Conservation (phyloP, 1,140 invertebrate species). For the Drosophila navojoa region DNA sequence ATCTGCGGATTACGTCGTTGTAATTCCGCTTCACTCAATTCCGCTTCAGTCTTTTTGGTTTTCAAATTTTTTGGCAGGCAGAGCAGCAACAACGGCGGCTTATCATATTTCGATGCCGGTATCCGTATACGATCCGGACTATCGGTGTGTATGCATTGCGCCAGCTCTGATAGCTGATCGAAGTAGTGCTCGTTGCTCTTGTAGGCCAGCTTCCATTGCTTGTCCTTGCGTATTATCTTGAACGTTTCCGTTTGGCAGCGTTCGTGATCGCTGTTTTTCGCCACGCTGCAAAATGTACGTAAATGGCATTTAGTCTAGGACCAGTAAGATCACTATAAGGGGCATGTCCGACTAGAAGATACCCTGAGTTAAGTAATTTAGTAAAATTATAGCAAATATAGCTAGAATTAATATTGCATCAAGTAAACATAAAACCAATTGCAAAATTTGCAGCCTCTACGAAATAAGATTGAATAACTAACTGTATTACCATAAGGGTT, state of each 20-base stretch:
- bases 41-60: conserved; percentile 79
- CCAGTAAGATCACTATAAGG: too few species aligned
- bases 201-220: conserved; percentile 63
- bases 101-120: conserved; percentile 93
- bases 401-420: too few species aligned
- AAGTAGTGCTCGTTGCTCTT: conserved; percentile 49
- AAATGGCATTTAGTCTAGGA: neutral
- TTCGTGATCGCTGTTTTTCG: conserved; percentile 49
- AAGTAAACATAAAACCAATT: too few species aligned
- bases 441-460: too few species aligned
- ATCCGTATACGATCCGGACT: conserved; percentile 85
- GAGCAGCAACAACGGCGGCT: conserved; percentile 88
- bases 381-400: too few species aligned
- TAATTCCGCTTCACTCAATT: conserved; percentile 70
- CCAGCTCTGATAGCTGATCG: conserved; percentile 62
- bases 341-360: too few species aligned
- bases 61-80: conserved; percentile 85
- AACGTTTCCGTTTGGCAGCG: conserved; percentile 88
- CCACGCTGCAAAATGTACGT: conserved; percentile 33
- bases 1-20: conserved; percentile 70
- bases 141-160: conserved; percentile 66
- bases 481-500: too few species aligned
- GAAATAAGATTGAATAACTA: too few species aligned
- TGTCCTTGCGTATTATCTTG: conserved; percentile 85
- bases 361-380: too few species aligned